Evolutionary conservation across 92 coral and sea anemone species (phyloP).

Genomic region (Porites divaricata): DNA sequence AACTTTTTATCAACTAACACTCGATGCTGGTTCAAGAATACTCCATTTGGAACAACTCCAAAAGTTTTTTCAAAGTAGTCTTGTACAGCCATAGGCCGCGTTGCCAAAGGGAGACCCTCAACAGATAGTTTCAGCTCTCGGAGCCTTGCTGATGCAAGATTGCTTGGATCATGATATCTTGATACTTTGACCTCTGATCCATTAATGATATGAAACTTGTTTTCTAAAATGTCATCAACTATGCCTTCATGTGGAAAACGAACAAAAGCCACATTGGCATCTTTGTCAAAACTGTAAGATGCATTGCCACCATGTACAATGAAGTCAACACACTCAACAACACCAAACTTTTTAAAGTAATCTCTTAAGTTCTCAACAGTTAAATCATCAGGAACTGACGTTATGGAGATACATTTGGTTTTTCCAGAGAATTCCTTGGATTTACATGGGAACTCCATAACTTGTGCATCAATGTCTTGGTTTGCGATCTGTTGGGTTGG

Average conservation of each 20-base stretch:
- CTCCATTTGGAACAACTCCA: background rate
- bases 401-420: background rate
- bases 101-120: conserved; percentile 15
- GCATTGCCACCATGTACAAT: background rate
- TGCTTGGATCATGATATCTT: background rate
- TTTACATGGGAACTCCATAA: background rate
- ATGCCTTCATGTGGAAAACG: background rate
- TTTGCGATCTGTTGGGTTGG: conserved; percentile 18
- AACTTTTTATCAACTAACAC: background rate
- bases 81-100: background rate
- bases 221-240: background rate
- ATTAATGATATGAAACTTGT: conserved; percentile 1
- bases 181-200: conserved; percentile 7
- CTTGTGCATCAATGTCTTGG: conserved; percentile 19
- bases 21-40: background rate
- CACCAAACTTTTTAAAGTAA: conserved; percentile 27
- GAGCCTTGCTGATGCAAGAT: background rate
- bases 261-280: conserved; percentile 22
- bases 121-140: conserved; percentile 11
- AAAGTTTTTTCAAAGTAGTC: background rate
- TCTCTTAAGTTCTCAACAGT: conserved; percentile 14
- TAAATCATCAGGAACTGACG: background rate
- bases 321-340: conserved; percentile 4
- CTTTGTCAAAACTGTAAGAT: background rate
- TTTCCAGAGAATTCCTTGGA: background rate